Percentiles rank a stretch among this genome's conserved stretches.
These are phyloP conservation scores for Parelbella ahira DNA, from an alignment of 2,888 invertebrate genomes.

Conservation along the genomic window DNA sequence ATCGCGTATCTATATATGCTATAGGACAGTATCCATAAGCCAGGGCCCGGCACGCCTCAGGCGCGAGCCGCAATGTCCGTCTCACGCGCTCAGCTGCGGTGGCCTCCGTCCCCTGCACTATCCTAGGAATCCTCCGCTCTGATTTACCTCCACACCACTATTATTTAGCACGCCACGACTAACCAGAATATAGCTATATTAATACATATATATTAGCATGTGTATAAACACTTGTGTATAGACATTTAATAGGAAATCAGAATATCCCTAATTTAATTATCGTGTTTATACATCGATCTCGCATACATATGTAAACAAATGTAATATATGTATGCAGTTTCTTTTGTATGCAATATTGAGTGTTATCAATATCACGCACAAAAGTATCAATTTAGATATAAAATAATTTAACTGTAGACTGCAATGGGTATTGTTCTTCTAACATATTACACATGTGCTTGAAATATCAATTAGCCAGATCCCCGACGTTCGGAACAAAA, in stretches of 20 bases:
- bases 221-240: no score
- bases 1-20: no score
- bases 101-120: slow-evolving; percentile 44
- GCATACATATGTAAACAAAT: no score
- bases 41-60: slow-evolving; percentile 60
- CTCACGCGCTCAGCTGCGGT: slow-evolving; percentile 46
- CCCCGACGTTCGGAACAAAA: slow-evolving; percentile 55
- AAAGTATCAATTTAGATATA: no score
- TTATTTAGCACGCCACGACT: slow-evolving; percentile 13
- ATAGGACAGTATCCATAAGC: slow-evolving; percentile 39
- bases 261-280: no score
- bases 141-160: slow-evolving; percentile 30
- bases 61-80: slow-evolving; percentile 65
- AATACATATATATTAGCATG: no score
- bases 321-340: no score
- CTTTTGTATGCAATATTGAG: no score
- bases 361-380: no score
- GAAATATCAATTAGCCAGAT: slow-evolving; percentile 70
- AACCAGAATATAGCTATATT: no score
- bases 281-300: no score
- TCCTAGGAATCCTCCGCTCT: slow-evolving; percentile 43
- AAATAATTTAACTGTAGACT: neutral
- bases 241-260: no score
- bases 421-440: slow-evolving; percentile 31
- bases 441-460: slow-evolving; percentile 56